These are phyloP conservation scores for Pycnomerus fuliginosus DNA, from an alignment of 2,888 invertebrate species.

Conservation along the genomic window DNA sequence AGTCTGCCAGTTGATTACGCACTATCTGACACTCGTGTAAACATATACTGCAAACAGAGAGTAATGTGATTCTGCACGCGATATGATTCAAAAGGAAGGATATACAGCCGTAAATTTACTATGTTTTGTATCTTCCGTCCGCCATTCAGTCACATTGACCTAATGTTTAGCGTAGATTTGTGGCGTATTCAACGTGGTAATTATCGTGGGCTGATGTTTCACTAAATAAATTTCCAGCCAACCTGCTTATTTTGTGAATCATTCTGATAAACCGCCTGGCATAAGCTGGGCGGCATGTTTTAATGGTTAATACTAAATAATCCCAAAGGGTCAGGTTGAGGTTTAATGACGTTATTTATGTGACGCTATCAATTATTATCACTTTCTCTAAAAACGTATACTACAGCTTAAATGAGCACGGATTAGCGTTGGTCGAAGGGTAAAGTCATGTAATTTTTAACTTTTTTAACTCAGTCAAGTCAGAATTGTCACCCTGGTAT, in stretches of 20 bases:
- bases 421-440: too few relatives aligned
- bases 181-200: slow-evolving; percentile 25
- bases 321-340: slow-evolving; percentile 20
- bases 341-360: too few relatives aligned
- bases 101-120: slow-evolving; percentile 29
- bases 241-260: slow-evolving; percentile 23
- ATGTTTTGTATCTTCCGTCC: slow-evolving; percentile 25
- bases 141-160: slow-evolving; percentile 26
- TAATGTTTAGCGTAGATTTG: slow-evolving; percentile 27
- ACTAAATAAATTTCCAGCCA: slow-evolving; percentile 20
- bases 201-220: slow-evolving; percentile 25
- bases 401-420: too few relatives aligned
- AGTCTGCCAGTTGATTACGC: slow-evolving; percentile 36
- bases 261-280: slow-evolving; percentile 21
- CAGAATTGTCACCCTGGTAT: too few relatives aligned
- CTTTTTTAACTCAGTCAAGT: too few relatives aligned
- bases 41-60: slow-evolving; percentile 35
- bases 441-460: too few relatives aligned
- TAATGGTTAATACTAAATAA: slow-evolving; percentile 19
- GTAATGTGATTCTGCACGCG: slow-evolving; percentile 38
- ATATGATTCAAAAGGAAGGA: slow-evolving; percentile 35
- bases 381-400: too few relatives aligned
- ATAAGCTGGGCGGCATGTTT: slow-evolving; percentile 17
- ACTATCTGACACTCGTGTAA: slow-evolving; percentile 37
- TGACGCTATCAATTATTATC: too few relatives aligned